Conservation (phyloP, 2,888 invertebrate genomes). For the Mamestra brassicae region DNA sequence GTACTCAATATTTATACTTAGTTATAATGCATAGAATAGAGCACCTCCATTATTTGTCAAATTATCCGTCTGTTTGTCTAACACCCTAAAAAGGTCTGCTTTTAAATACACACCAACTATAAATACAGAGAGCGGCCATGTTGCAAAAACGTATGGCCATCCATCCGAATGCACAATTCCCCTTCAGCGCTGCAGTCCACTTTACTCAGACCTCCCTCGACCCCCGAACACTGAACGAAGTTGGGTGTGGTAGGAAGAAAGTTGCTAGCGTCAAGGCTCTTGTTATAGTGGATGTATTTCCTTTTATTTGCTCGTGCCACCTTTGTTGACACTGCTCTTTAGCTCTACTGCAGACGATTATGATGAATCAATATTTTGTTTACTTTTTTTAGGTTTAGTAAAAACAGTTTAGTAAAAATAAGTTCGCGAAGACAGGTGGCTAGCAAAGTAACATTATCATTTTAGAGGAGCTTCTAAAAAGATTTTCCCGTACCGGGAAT, state of each 20-base stretch:
- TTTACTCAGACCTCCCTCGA: constrained; percentile 57
- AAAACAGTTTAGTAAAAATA: too few species aligned
- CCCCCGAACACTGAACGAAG: constrained; percentile 25
- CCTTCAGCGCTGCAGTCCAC: constrained; percentile 60
- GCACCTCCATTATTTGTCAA: background rate
- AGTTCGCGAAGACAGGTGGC: background rate
- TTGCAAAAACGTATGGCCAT: constrained; percentile 76
- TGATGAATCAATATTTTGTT: constrained; percentile 39
- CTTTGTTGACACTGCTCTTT: constrained; percentile 72
- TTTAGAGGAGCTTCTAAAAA: constrained; percentile 23
- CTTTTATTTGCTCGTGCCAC: constrained; percentile 70
- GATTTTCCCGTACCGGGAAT: constrained; percentile 93
- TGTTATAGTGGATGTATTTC: constrained; percentile 59
- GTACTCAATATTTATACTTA: background rate
- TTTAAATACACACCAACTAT: constrained; percentile 57
- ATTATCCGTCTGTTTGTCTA: constrained; percentile 6
- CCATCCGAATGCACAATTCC: constrained; percentile 74
- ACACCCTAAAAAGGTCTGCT: constrained; percentile 19
- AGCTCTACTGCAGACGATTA: constrained; percentile 54
- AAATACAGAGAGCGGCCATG: constrained; percentile 72
- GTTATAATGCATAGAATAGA: background rate
- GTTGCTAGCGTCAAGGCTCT: constrained; percentile 55
- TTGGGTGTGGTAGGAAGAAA: constrained; percentile 30
- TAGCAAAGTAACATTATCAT: too few species aligned
- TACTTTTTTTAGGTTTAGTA: background rate